Conservation (phyloP, 2,888 invertebrate genomes). For the Chaetogeoica ovagalla region DNA sequence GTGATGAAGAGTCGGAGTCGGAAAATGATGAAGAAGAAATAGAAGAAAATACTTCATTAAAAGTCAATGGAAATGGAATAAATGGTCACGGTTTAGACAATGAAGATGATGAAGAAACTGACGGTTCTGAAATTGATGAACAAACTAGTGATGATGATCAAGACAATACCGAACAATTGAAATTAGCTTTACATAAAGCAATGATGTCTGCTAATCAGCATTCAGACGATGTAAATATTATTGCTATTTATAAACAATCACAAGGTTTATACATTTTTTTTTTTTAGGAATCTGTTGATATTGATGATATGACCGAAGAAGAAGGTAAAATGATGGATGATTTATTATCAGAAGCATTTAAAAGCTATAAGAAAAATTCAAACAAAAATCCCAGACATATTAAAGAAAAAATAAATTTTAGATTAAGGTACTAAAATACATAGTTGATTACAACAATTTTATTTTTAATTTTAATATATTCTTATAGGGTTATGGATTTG, state of each 20-base stretch:
- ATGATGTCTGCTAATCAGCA: slow-evolving; percentile 51
- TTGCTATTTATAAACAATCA: background rate
- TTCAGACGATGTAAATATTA: slow-evolving; percentile 45
- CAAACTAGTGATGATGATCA: slow-evolving; percentile 43
- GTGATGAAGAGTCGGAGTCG: slow-evolving; percentile 35
- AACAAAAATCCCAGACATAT: slow-evolving; percentile 66
- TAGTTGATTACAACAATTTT: background rate
- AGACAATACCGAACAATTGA: slow-evolving; percentile 46
- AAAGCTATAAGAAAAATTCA: slow-evolving; percentile 65
- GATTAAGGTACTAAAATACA: slow-evolving; percentile 60
- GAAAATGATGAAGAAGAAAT: slow-evolving; percentile 35
- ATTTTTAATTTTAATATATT: background rate
- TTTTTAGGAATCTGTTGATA: slow-evolving; percentile 69
- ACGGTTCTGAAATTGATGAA: slow-evolving; percentile 40
- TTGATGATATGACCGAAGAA: slow-evolving; percentile 75
- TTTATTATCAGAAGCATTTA: slow-evolving; percentile 75
- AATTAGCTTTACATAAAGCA: slow-evolving; percentile 46
- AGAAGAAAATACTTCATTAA: slow-evolving; percentile 43
- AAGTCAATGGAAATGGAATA: slow-evolving; percentile 43
- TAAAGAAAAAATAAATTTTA: slow-evolving; percentile 71
- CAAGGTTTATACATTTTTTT: background rate
- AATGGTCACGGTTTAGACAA: slow-evolving; percentile 34
- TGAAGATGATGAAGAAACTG: slow-evolving; percentile 48
- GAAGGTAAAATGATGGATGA: slow-evolving; percentile 74
- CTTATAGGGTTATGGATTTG: slow-evolving; percentile 70